phyloP scores from a whole-genome alignment of 2,113 vertebrate genomes.

The Larimichthys crocea region DNA sequence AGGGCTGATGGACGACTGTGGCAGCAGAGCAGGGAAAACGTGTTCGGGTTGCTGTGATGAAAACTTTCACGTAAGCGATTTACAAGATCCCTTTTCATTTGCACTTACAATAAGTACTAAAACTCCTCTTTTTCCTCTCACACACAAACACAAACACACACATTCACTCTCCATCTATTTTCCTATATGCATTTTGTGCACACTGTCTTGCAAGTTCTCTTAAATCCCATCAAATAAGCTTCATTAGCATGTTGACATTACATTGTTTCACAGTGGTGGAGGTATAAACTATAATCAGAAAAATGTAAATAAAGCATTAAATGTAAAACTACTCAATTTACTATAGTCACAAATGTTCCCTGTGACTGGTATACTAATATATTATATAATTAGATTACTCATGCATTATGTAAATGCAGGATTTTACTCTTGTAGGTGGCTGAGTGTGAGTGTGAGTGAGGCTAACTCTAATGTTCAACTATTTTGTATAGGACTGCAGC shows the following conservation, averaged over 20 bases:
- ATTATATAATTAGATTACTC: not conserved
- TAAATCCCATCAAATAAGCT: not conserved
- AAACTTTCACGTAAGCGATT: slow-evolving; percentile 48
- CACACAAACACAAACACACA: not conserved
- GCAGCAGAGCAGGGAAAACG: slow-evolving; percentile 38
- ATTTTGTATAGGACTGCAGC: too few relatives aligned
- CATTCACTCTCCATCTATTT: not conserved
- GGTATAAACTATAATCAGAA: too few relatives aligned
- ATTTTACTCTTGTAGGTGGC: not conserved
- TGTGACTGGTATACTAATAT: not conserved
- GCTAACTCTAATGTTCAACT: not conserved
- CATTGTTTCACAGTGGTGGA: not conserved
- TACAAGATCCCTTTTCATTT: slow-evolving; percentile 11
- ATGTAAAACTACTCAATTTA: not conserved
- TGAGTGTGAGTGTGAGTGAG: too few relatives aligned
- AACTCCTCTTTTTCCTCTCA: not conserved
- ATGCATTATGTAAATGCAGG: not conserved
- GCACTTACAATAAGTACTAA: not conserved
- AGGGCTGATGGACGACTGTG: slow-evolving; percentile 57
- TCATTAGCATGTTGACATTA: not conserved
- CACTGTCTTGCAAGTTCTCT: not conserved
- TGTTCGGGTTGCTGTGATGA: slow-evolving; percentile 27
- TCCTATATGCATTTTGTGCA: not conserved
- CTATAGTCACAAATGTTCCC: not conserved
- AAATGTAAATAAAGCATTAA: too few relatives aligned